Conservation (phyloP, 1,140 invertebrate species). For the Lucilia cuprina region DNA sequence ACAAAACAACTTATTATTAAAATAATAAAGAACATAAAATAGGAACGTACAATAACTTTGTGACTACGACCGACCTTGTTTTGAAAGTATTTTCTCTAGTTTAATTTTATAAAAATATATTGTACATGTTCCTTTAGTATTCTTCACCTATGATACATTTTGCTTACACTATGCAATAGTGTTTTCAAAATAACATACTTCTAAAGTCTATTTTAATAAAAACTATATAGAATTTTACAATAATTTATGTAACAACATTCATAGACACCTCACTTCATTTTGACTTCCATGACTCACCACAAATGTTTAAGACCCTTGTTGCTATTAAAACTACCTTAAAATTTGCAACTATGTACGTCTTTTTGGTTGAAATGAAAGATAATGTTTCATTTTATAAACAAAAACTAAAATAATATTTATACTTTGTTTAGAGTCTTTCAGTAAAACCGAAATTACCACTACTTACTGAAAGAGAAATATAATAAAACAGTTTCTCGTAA, state of each 20-base stretch:
- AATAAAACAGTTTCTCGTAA: not conserved
- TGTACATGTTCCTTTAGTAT: no score
- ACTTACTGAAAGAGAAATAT: not conserved
- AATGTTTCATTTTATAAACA: not conserved
- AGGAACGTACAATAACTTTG: no score
- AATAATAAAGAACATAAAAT: not conserved
- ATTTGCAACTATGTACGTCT: no score
- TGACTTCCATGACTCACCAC: not conserved
- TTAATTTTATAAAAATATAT: no score
- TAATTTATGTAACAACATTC: not conserved
- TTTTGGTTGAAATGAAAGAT: not conserved
- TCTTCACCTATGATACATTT: not conserved
- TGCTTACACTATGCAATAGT: not conserved
- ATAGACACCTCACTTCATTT: not conserved
- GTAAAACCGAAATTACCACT: not conserved
- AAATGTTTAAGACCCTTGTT: no score
- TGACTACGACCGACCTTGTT: no score
- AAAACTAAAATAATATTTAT: not conserved
- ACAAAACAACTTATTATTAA: slow-evolving; percentile 10
- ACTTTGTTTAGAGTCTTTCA: not conserved
- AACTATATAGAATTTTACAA: not conserved
- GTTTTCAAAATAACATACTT: not conserved
- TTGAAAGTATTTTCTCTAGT: no score
- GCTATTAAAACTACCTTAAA: no score
- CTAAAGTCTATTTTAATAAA: not conserved